Conservation (phyloP, 2,113 vertebrate species). For the Sitta europaea region DNA sequence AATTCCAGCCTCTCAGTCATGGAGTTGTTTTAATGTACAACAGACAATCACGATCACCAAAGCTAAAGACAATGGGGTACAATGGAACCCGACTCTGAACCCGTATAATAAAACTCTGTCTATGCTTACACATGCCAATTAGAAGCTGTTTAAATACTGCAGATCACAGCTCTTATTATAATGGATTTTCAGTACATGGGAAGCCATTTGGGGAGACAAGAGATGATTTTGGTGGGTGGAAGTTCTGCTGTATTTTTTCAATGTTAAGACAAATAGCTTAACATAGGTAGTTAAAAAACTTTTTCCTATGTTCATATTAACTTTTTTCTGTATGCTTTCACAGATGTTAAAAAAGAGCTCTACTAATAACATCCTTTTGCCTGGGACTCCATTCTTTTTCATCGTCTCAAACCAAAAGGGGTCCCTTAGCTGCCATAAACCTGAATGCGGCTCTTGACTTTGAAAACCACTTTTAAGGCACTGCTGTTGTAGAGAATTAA, state of each 20-base stretch:
- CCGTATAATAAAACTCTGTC: neutral
- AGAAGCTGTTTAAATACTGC: neutral
- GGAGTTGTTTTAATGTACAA: neutral
- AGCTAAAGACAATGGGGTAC: neutral
- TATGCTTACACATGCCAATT: neutral
- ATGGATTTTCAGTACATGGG: neutral
- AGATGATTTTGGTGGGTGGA: neutral
- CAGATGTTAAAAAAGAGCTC: neutral
- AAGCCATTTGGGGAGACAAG: neutral
- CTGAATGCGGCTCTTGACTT: neutral
- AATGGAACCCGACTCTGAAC: neutral
- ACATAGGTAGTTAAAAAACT: neutral
- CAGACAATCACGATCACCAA: neutral
- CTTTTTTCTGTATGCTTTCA: neutral
- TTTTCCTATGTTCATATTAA: neutral
- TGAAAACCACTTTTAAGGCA: neutral
- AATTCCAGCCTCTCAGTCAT: constrained; percentile 8
- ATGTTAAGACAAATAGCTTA: neutral
- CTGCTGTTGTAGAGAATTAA: neutral
- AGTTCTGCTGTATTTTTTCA: neutral
- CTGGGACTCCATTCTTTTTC: neutral
- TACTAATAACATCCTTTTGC: neutral
- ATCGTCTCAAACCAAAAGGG: neutral
- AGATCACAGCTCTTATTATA: neutral
- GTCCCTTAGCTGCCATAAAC: neutral